Base-by-base conservation (phyloP, 1,140 invertebrate genomes). In the Anoplolepis gracilipes region DNA sequence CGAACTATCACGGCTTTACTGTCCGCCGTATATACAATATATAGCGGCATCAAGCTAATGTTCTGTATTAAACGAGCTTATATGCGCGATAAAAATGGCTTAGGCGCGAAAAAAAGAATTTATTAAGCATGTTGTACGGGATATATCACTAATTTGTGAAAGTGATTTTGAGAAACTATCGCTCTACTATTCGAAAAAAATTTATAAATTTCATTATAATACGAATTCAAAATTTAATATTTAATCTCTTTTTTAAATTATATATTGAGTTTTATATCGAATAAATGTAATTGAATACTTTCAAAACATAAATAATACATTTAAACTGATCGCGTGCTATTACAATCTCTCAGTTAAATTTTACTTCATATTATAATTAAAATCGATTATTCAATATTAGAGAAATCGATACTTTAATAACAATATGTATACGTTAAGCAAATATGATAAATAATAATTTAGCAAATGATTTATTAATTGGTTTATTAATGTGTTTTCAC, bases 31-130 rank as follows among this genome's bases (percentile, higher is more conserved):
- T 42, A 19, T 19, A 70, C 5, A 70, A 39, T 57, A 39, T 72
- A 57, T 22, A 4, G 11, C 39, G 11, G 7, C 65, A 33, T 30
- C 65, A 67, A 42, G 65, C 53, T 81, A 81, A 81, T 76, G 33
- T 77, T 39, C 55, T 69, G 73, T 87, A 87, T 87, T 90, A 89
- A 90, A 84, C 57, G 55, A 53, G 77, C 49, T 78, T 82, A 57
- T 85, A 75, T 81, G 65, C 59, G 39, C 49, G 84, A 79, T 53
- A 65, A 85, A 86, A 88, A 85, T 81, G 25, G 33, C 19, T 70
- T 49, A 49, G n/a, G 55, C 28, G 70, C 55, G 73, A 77, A 75
- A 85, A 81, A 88, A 16, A 13, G 76, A 67, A 46, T 42, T 75
- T 72, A 88, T 88, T 69, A 79, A 59, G 10, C 33, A 25, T 49